These are phyloP conservation scores for Schlechtendalia chinensis DNA, from an alignment of 1,140 invertebrate species.

Conservation along the genomic window DNA sequence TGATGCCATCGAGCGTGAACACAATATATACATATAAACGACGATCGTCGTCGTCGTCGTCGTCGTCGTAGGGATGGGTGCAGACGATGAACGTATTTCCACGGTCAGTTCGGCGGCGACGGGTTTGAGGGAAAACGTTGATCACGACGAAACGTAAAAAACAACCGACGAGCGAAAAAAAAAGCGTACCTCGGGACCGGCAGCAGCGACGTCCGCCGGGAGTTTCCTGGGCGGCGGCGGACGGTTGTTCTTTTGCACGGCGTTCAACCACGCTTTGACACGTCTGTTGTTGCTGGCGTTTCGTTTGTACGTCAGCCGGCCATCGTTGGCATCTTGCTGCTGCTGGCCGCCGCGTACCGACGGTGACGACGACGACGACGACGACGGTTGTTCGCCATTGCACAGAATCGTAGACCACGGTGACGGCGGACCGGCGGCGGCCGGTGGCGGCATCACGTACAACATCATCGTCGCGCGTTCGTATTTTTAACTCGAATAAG, in stretches of 20 bases:
- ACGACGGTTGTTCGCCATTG: background rate
- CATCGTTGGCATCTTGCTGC: background rate
- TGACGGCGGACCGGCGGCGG: conserved; percentile 58
- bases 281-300: conserved; percentile 41
- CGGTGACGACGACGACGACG: too few relatives aligned
- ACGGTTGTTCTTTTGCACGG: conserved; percentile 34
- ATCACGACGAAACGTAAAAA: too few relatives aligned
- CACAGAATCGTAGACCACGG: conserved; percentile 59
- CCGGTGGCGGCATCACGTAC: conserved; percentile 59
- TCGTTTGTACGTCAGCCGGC: conserved; percentile 50
- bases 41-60: too few relatives aligned
- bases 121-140: too few relatives aligned
- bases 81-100: too few relatives aligned
- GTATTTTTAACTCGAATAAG: background rate
- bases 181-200: conserved; percentile 30
- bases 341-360: background rate
- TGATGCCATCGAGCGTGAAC: background rate
- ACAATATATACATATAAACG: too few relatives aligned
- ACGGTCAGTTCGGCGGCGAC: too few relatives aligned
- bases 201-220: background rate
- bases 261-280: conserved; percentile 48
- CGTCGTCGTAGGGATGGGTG: too few relatives aligned
- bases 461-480: conserved; percentile 54
- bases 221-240: conserved; percentile 35
- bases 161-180: background rate